phyloP scores from a whole-genome alignment of 2,113 vertebrate species.

The Phoxinus phoxinus region DNA sequence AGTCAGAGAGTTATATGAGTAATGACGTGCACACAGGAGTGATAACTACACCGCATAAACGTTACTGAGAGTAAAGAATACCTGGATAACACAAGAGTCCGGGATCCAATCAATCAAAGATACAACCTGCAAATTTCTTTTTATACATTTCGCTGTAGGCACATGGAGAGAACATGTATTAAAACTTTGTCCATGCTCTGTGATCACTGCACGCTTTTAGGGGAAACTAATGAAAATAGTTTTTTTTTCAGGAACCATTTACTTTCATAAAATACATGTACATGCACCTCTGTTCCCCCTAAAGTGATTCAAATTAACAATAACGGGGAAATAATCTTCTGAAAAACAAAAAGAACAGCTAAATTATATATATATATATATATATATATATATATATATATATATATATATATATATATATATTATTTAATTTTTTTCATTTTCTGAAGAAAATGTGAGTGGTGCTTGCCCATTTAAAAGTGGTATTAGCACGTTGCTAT shows the following conservation, averaged over 20 bases:
- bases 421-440: background rate
- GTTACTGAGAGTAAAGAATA: background rate
- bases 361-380: too few relatives aligned
- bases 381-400: too few relatives aligned
- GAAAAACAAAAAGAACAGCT: background rate
- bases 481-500: background rate
- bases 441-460: background rate
- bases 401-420: too few relatives aligned
- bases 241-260: background rate
- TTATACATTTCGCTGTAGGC: background rate
- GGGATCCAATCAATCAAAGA: constrained; percentile 10
- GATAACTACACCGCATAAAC: background rate
- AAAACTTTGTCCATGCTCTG: background rate
- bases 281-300: background rate
- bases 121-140: background rate
- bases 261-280: background rate
- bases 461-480: background rate
- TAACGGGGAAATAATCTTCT: background rate
- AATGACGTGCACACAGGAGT: background rate
- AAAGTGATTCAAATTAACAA: background rate
- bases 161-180: background rate
- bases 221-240: background rate
- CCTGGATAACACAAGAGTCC: background rate
- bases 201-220: background rate
- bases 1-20: constrained; percentile 4